Evolutionary conservation across 92 coral and sea anemone species (phyloP), one percentile per base, ranked within the genome.

Genomic region (Blastomussa wellsi): DNA sequence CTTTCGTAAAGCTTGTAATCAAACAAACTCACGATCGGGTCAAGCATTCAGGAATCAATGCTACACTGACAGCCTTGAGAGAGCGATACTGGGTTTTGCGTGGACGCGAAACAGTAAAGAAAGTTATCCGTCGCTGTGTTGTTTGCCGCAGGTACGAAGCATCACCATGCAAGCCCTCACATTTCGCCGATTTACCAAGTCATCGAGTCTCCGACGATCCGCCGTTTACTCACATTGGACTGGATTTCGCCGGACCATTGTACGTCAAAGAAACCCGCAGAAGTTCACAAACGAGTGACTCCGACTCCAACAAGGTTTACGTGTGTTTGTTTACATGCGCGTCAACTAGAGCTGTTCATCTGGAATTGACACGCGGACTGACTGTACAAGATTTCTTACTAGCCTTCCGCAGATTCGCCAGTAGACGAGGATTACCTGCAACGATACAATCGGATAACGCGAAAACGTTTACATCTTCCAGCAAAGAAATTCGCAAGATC

Each of bases 351-450:
- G 87, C 92, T 15, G 89, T 90, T 42, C 92, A 90, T 83, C 66
- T 90, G 72, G 92, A 90, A 77, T 69, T 81, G 47, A 85, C 89
- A 33, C 80, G 71, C 76, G 74, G 82, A 52, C 93, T 90, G 35
- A 42, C 42, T 49, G 89, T 38, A 33, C 84, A 83, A 35, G 80
- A 81, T 35, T 90, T 90, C 60, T 19, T 81, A 24, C 36, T 77
- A 55, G 88, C 81, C 1, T 90, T 85, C 53, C 74, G 87, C 57
- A 79, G 88, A 79, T 89, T 89, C 68, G 78, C 82, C 72, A 79
- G 85, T 68, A 70, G 92, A 80, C 39, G 92, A 76, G 92, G 92
- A 49, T 77, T 90, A 66, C 90, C 92, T 17, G 89, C 87, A 39
- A 74, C 77, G 32, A 49, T 90, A 29, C 82, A 53, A 33, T 90